Evolutionary conservation across 1,140 invertebrate genomes (phyloP), one percentile per base, ranked within the genome.

Genomic region (Ceratina australensis): DNA sequence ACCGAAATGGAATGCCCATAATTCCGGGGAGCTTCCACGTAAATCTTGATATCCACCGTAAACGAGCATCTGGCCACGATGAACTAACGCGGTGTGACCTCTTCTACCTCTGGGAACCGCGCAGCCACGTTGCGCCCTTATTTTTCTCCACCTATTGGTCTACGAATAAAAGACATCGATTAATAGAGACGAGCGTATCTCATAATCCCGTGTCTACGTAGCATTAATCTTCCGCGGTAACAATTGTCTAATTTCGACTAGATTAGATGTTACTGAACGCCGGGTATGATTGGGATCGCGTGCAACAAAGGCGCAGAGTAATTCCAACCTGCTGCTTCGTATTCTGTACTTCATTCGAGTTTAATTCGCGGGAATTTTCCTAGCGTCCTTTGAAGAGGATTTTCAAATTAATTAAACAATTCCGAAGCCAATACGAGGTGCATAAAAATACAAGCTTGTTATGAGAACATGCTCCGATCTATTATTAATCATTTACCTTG

Each of bases 1-100:
- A 98, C 97, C 96, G 81, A 97, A 96, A 93, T 97, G 95, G 89
- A 96, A 98, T 15, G 95, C 95, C 97, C 97, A 98, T 0, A 98
- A 91, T 90, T 98, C 97, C 26, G 95, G 94, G 16, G 95, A 96
- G 33, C 97, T 97, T 16, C 97, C 97, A 78, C 95, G 94, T 69
- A 98, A 91, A 89, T 98, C 97, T 88, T 97, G 95, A 91, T 98
- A 98, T 16, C 97, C 97, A 2, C 97, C 97, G 90, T 97, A 98
- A 64, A 98, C 94, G 42, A 97, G 93, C 95, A 98, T 96, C 64
- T 95, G 94, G 72, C 95, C 95, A 67, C 95, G 93, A 87, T 96
- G 95, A 1, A 98, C 94, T 15, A 97, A 93, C 2, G 97, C 96
- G 0, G 96, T 95, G 89, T 98, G 97, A 4, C 96, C 96, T 72